Conservation (phyloP, 1,140 invertebrate genomes). For the Ips typographus region DNA sequence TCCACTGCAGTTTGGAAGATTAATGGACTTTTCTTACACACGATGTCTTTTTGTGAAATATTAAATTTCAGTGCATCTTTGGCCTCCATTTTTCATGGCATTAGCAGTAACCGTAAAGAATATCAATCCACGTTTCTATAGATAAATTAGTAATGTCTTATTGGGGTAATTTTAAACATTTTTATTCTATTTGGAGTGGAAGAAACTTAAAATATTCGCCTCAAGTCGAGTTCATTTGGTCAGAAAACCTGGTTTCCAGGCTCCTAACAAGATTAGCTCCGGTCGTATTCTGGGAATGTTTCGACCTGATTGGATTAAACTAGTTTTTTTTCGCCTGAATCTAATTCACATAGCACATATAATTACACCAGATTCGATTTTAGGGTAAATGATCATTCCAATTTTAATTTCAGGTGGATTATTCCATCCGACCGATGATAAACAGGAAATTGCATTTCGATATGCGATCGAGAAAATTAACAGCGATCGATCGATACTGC, state of each 20-base stretch:
- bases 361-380: background rate
- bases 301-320: background rate
- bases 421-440: conserved; percentile 82
- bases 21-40: background rate
- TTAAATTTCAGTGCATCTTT: background rate
- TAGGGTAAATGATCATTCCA: background rate
- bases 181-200: too few species aligned
- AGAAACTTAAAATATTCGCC: too few species aligned
- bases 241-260: background rate
- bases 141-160: too few species aligned
- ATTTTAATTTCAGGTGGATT: conserved; percentile 69
- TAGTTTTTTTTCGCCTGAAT: background rate
- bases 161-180: too few species aligned
- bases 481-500: conserved; percentile 75
- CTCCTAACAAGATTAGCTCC: conserved; percentile 16
- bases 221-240: background rate
- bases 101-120: too few species aligned
- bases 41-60: background rate
- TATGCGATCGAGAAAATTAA: conserved; percentile 91
- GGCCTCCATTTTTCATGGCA: background rate
- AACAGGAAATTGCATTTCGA: conserved; percentile 84
- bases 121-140: too few species aligned
- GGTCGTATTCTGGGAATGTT: background rate
- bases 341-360: background rate
- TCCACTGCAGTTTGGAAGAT: background rate